A percentile compares a stretch with the other conserved stretches of the same genome.
Evolutionary conservation across 2,888 invertebrate species (phyloP).

Genomic region (Bellardia bayeri): DNA sequence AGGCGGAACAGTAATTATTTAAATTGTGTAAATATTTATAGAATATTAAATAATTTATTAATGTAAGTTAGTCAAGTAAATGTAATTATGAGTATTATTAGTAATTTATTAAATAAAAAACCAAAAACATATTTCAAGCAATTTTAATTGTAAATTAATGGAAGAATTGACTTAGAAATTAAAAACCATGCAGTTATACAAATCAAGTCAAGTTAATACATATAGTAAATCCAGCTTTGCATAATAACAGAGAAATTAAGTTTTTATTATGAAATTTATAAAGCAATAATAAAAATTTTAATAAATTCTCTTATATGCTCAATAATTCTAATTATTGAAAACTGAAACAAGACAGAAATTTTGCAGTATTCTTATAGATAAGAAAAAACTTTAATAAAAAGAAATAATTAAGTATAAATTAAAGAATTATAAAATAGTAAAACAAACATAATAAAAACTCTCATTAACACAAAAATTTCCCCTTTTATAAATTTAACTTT

Average conservation of each 20-base stretch:
- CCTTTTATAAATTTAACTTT: slow-evolving; percentile 49
- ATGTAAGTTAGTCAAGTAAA: slow-evolving; percentile 3
- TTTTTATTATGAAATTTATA: slow-evolving; percentile 1
- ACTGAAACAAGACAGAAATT: not conserved
- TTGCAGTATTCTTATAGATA: slow-evolving; percentile 50
- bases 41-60: slow-evolving; percentile 3
- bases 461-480: slow-evolving; percentile 33
- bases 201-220: too few relatives aligned
- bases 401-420: slow-evolving; percentile 19
- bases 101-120: not conserved
- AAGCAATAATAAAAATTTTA: slow-evolving; percentile 28
- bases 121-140: slow-evolving; percentile 57
- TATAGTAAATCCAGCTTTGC: too few relatives aligned
- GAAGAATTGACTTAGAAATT: slow-evolving; percentile 49
- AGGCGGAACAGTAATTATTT: slow-evolving; percentile 1
- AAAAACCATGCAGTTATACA: not conserved
- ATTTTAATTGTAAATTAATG: slow-evolving; percentile 72
- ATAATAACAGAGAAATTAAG: slow-evolving; percentile 20
- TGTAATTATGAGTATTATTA: slow-evolving; percentile 14
- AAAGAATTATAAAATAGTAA: slow-evolving; percentile 3
- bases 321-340: not conserved
- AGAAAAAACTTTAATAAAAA: not conserved
- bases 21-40: slow-evolving; percentile 28
- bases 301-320: not conserved
- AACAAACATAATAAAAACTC: slow-evolving; percentile 4